Evolutionary conservation across 1,140 invertebrate genomes (phyloP), one percentile per base, ranked within the genome.

Genomic region (Brachionus calyciflorus): DNA sequence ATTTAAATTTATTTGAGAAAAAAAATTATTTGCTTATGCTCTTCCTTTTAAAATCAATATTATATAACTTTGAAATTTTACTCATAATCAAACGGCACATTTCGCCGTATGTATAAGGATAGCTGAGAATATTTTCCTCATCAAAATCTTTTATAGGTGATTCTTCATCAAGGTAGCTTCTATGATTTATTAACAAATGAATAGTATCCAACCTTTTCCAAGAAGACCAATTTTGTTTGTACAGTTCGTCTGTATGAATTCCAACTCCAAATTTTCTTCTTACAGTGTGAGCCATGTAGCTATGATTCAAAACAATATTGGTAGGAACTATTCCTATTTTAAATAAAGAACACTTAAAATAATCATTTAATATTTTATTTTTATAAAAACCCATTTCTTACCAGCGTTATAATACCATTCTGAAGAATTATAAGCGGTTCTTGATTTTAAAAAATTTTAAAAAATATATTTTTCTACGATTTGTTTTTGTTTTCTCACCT

Each of bases 101-200:
- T 9, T 9, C 17, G 3, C 53, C 53, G 19, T 28, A 57, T 6
- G 53, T 57, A 33, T 57, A 57, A 6, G 4, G 4, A 57, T 57
- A 57, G n/a, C 21, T n/a, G 2, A 28, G 3, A 28, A 57, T 33
- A 33, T 57, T 57, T 33, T 6, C 2, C 2, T 9, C 3, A 33
- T 57, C 53, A 21, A 57, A 57, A 9, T 57, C 53, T 57, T 57
- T 57, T 57, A 57, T 57, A 9, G 53, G 12, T 7, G 53, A 57
- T 9, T 57, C 19, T 17, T 57, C 14, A n/a, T 57, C 53, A 9
- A 57, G 30, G 21, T 57, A 57, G 17, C 10, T 10, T 57, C 53
- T 4, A 24, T 57, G 53, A 33, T 57, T 57, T 3, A 57, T 57
- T 21, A 57, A 33, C 12, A 57, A 17, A 57, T 57, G 53, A 57